phyloP scores from a whole-genome alignment of 35 echinoderm and acorn worm genomes.

The Amphiura filiformis region DNA sequence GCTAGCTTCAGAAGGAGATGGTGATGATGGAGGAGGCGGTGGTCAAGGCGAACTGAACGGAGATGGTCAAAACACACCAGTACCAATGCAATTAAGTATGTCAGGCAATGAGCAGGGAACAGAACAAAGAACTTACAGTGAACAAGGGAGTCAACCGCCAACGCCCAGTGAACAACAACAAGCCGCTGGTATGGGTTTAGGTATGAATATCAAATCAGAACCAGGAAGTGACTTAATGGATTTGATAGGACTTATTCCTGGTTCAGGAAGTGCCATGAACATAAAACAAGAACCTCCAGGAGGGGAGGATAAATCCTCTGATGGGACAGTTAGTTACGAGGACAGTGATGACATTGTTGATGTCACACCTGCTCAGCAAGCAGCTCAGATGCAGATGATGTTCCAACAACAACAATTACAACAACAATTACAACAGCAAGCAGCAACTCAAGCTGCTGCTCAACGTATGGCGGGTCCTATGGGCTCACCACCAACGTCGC shows the following conservation, averaged over 20 bases:
- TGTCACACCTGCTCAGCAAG: not conserved
- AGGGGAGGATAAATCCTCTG: not conserved
- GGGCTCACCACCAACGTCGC: not conserved
- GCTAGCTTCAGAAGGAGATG: not conserved
- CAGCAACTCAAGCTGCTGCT: not conserved
- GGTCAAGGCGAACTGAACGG: not conserved
- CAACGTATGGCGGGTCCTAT: not conserved
- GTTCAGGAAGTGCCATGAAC: not conserved
- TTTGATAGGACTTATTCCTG: not conserved
- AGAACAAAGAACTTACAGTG: not conserved
- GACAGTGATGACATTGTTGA: not conserved
- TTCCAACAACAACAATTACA: not conserved
- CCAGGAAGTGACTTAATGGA: not conserved
- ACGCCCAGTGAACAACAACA: not conserved
- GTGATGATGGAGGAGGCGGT: not conserved
- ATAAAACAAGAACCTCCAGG: not conserved
- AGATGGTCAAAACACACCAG: not conserved
- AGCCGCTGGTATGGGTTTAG: not conserved
- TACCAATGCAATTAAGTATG: not conserved
- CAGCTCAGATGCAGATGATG: constrained; percentile 4
- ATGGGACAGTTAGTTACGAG: not conserved
- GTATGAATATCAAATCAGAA: not conserved
- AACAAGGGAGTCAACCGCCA: not conserved
- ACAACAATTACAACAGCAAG: not conserved
- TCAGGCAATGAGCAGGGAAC: not conserved